Conservation (phyloP, 2,888 invertebrate genomes). For the Dyspetes luteomarginatus region DNA sequence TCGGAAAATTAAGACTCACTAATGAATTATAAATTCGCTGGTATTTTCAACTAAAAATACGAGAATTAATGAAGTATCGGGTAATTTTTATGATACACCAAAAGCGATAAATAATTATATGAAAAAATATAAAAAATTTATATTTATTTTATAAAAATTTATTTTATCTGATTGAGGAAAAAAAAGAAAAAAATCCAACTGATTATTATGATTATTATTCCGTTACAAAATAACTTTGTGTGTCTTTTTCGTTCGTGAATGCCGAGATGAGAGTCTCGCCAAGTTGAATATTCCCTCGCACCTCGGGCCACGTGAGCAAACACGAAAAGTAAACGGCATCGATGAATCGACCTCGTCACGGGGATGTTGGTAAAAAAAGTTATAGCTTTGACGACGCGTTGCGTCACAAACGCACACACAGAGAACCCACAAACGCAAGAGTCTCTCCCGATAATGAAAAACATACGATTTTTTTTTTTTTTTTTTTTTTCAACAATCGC, state of each 20-base stretch:
- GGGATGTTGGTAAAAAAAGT: constrained; percentile 56
- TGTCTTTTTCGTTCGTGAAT: neutral
- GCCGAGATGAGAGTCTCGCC: neutral
- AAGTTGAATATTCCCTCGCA: constrained; percentile 42
- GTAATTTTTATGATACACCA: constrained; percentile 6
- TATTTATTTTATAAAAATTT: neutral
- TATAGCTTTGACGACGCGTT: constrained; percentile 67
- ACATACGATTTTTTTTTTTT: neutral
- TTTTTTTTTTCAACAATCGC: neutral
- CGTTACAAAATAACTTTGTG: neutral
- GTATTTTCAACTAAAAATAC: neutral
- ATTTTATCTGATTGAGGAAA: too few species aligned
- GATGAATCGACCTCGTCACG: constrained; percentile 45
- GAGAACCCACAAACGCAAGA: neutral
- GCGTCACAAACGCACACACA: constrained; percentile 26
- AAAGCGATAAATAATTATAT: neutral
- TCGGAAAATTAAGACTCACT: constrained; percentile 12
- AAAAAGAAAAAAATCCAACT: too few species aligned
- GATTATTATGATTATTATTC: too few species aligned
- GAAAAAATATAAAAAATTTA: neutral
- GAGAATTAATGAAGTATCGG: neutral
- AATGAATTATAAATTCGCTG: constrained; percentile 4
- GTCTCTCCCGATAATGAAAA: neutral
- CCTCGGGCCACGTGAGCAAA: constrained; percentile 73
- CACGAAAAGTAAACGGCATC: constrained; percentile 68